Base-by-base conservation (phyloP, 2,113 vertebrate species). In the Poecile atricapillus region DNA sequence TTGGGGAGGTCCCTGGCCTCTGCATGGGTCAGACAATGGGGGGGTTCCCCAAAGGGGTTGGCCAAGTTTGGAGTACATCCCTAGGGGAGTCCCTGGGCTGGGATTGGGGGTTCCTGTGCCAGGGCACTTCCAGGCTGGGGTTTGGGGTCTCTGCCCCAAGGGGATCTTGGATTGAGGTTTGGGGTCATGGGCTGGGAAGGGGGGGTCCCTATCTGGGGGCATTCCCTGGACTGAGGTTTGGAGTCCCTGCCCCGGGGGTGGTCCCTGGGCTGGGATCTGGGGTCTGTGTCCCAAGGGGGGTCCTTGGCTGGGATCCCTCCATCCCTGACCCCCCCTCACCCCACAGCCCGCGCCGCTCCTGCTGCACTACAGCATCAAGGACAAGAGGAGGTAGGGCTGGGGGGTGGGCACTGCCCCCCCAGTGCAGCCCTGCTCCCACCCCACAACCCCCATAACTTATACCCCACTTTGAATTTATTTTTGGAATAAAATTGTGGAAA, bases 311-410 rank as follows among this genome's bases (percentile, higher is more conserved):
- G 15, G 33, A 39, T 41, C n/a, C n/a, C 55, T 25, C 20, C 10
- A 5, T 8, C 31, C 9, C 46, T 64, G 33, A 83, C 15, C 1
- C 8, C 53, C 19, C 14, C 23, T 95, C 47, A 22, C 89, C 33
- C 77, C 84, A 24, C 94, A 98, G 98, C 98, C 98, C 0, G 97
- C 98, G 0, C 98, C 98, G n/a, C 96, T 98, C 93, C 96, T 98
- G 79, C 97, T 98, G 81, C 98, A 98, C 70, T 98, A 98, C 97
- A 98, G 98, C 87, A 97, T 98, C 89, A 98, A 98, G 96, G 98
- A 98, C 96, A 98, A 98, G 97, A 96, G 98, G 96, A 98, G 98
- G 98, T 98, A 98, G 97, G 95, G 96, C 96, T 47, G 35, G 93
- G 95, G 64, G 63, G 18, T 3, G 35, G 75, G 81, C 3, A 17